Evolutionary conservation across 2,113 vertebrate genomes (phyloP).

Genomic region (Pavo muticus): DNA sequence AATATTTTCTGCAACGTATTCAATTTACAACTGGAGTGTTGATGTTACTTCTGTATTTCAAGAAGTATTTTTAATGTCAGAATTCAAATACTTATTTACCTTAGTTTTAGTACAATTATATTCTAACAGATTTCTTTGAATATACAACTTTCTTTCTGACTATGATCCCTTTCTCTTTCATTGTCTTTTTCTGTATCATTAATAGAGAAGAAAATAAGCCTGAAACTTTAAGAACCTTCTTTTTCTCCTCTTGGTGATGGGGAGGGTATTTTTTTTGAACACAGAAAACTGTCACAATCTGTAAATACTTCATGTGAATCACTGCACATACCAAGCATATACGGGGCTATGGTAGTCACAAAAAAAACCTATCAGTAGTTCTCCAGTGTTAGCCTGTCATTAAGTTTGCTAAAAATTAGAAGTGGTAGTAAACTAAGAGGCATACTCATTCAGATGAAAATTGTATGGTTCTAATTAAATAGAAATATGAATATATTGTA

Average conservation of each 20-base stretch:
- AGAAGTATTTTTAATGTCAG: neutral
- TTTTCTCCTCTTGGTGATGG: neutral
- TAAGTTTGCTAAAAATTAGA: neutral
- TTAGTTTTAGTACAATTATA: neutral
- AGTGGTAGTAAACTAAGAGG: neutral
- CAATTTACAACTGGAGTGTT: neutral
- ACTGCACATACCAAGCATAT: neutral
- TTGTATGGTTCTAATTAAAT: neutral
- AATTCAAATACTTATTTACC: neutral
- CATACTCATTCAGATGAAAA: neutral
- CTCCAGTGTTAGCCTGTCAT: neutral
- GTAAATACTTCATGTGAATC: neutral
- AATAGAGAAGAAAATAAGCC: neutral
- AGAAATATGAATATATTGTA: neutral
- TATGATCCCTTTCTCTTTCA: neutral
- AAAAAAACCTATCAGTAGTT: neutral
- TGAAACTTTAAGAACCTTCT: neutral
- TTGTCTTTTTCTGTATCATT: neutral
- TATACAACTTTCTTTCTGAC: neutral
- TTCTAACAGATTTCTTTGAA: neutral
- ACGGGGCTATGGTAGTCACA: neutral
- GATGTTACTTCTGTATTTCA: neutral
- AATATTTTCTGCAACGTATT: neutral
- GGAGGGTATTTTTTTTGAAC: rapidly evolving
- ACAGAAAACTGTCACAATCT: neutral